Evolutionary conservation across 2,888 invertebrate genomes (phyloP), one percentile per base, ranked within the genome.

Genomic region (Eulithis prunata): DNA sequence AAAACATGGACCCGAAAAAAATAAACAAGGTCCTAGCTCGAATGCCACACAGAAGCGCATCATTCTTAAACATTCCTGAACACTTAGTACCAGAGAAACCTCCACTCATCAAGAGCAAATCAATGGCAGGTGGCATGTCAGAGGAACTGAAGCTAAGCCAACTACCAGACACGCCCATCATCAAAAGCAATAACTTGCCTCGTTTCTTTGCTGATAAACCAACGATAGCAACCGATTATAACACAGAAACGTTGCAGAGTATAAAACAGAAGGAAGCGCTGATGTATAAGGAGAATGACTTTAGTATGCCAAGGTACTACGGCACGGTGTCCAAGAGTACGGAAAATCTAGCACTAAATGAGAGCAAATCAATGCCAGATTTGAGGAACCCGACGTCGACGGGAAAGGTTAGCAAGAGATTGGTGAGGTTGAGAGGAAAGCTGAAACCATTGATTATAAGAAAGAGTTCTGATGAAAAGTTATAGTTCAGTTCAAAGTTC

Each of bases 241-340:
- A 83, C 70, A 88, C 83, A 0, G 91, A 93, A n/a, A 90, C 85
- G 0, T 75, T 93, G 38, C 89, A 92, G 67, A 90, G 91, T 67
- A 90, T 93, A 13, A 93, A 94, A 65, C 94, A 94, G 76, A 91
- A 94, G 53, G 92, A 94, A 0, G 94, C 93, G 52, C 70, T 89
- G 71, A 85, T 90, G 84, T 89, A 90, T 43, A 87, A 91, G 36
- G 91, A 94, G 68, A 86, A 85, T 57, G 95, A 95, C 70, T 94
- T 93, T 62, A 94, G 95, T 21, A 95, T 95, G 95, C 95, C 95
- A 0, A 87, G 95, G 65, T 95, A 95, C 73, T 95, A 94, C 71
- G 93, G 95, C 0, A 85, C 90, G 1, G 81, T 89, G 1, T 75
- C 88, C 0, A 87, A 89, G 53, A 69, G 84, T 0, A 70, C 78